phyloP scores from a whole-genome alignment of 2,113 vertebrate genomes.

The Laterallus jamaicensis region DNA sequence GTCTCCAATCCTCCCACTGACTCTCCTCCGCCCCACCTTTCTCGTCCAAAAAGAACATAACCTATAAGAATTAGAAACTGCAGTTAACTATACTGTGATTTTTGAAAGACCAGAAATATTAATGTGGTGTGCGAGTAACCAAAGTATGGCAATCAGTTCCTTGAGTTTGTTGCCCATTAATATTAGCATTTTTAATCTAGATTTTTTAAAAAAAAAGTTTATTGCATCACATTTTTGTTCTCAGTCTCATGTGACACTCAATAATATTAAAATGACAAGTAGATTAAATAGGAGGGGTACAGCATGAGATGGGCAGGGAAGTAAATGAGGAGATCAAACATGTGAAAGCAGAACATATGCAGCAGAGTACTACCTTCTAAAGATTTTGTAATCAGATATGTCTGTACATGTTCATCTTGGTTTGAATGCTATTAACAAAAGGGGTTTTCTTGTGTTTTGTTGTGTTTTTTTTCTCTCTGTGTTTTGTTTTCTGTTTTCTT shows the following conservation, averaged over 20 bases:
- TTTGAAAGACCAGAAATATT: not conserved
- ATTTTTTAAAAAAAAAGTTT: not conserved
- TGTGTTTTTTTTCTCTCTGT: too few species aligned
- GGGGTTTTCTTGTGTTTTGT: not conserved
- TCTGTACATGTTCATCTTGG: not conserved
- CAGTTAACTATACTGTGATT: not conserved
- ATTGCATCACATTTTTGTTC: not conserved
- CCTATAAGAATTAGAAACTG: not conserved
- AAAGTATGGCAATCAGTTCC: not conserved
- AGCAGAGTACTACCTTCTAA: not conserved
- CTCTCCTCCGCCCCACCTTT: rapidly evolving
- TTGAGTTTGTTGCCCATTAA: not conserved
- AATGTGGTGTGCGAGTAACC: not conserved
- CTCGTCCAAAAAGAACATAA: not conserved
- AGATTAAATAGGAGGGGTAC: not conserved
- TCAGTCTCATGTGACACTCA: not conserved
- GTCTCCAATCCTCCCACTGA: not conserved
- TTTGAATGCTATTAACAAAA: not conserved
- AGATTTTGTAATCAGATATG: not conserved
- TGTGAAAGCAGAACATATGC: not conserved
- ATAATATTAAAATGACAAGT: not conserved
- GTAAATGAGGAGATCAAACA: not conserved
- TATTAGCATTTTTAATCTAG: not conserved
- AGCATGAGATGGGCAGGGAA: not conserved
- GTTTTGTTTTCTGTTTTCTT: not conserved